phyloP scores from a whole-genome alignment of 2,797 vertebrate species.

The Sphenopsis melanotis region DNA sequence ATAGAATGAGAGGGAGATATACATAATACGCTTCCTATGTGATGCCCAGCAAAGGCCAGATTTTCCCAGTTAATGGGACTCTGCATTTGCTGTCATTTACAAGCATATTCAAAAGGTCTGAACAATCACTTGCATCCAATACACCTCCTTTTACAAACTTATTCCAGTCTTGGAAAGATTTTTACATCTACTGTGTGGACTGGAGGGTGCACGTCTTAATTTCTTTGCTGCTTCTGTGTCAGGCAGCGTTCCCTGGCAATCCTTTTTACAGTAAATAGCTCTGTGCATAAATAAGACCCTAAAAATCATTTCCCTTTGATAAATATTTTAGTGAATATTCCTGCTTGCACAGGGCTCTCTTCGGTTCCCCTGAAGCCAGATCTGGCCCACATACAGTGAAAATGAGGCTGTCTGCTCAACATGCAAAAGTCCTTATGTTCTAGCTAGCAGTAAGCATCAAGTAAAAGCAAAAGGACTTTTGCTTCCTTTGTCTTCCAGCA shows the following conservation, averaged over 20 bases:
- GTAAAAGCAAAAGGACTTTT: slow-evolving; percentile 53
- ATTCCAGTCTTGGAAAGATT: neutral
- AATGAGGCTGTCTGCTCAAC: slow-evolving; percentile 38
- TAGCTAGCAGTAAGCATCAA: slow-evolving; percentile 5
- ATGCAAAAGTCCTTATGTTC: slow-evolving; percentile 36
- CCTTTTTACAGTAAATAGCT: slow-evolving; percentile 14
- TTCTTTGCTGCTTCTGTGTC: neutral
- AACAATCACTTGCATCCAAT: neutral
- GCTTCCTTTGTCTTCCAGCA: slow-evolving; percentile 52
- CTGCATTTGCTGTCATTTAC: neutral
- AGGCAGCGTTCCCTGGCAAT: neutral
- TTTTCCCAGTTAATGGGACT: neutral
- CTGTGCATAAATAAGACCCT: neutral
- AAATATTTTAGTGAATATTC: slow-evolving; percentile 42
- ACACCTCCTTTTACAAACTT: neutral
- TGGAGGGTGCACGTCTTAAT: neutral
- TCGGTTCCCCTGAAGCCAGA: slow-evolving; percentile 22
- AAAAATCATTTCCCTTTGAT: slow-evolving; percentile 41
- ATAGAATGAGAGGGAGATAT: neutral
- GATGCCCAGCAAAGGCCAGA: neutral
- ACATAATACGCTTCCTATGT: neutral
- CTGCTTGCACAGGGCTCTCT: neutral
- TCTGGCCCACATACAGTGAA: slow-evolving; percentile 53
- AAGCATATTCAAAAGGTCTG: neutral
- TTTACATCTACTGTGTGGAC: neutral